phyloP scores from a whole-genome alignment of 2,888 invertebrate species.

The Pseudococcus viburni region DNA sequence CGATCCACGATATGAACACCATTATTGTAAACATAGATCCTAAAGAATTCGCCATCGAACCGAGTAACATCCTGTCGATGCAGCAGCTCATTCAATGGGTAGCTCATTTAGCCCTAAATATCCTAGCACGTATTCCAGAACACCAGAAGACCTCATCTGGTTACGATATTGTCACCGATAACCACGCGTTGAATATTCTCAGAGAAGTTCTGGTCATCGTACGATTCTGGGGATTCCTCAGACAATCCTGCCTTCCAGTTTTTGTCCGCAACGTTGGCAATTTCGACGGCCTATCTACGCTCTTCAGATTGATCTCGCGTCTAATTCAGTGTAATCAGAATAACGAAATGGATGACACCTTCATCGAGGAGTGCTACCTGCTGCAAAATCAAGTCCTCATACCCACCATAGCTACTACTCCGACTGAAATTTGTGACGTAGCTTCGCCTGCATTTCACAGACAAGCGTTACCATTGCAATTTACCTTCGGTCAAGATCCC shows the following conservation, averaged over 20 bases:
- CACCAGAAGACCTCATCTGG: conserved; percentile 74
- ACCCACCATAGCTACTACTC: conserved; percentile 77
- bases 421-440: conserved; percentile 80
- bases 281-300: conserved; percentile 82
- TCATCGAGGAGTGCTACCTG: conserved; percentile 87
- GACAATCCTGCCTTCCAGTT: conserved; percentile 83
- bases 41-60: conserved; percentile 89
- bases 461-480: conserved; percentile 78
- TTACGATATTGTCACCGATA: conserved; percentile 86
- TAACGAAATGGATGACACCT: conserved; percentile 81
- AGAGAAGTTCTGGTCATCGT: conserved; percentile 87
- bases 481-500: conserved; percentile 87
- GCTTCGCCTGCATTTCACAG: conserved; percentile 80
- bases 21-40: conserved; percentile 84
- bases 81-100: conserved; percentile 93
- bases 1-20: conserved; percentile 83
- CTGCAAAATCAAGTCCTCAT: conserved; percentile 87
- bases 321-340: conserved; percentile 78
- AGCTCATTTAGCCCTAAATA: conserved; percentile 87
- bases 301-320: conserved; percentile 86
- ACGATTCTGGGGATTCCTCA: conserved; percentile 85
- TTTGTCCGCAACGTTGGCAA: conserved; percentile 85
- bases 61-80: conserved; percentile 85
- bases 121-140: conserved; percentile 84
- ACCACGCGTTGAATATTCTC: conserved; percentile 82